phyloP scores from a whole-genome alignment of 2,888 invertebrate species.

The Acanthopleura granulata region DNA sequence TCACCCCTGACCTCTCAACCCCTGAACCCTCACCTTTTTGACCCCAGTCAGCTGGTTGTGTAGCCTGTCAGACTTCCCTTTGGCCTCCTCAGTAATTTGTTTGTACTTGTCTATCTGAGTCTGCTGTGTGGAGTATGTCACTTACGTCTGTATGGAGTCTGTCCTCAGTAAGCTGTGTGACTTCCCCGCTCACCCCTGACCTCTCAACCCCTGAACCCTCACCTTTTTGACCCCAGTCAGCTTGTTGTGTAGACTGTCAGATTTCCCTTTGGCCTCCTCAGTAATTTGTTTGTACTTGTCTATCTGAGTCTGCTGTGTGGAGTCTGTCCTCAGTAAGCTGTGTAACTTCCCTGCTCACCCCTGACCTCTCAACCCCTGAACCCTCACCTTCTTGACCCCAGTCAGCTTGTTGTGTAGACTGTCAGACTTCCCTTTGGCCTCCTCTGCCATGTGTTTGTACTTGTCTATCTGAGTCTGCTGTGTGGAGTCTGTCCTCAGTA shows the following conservation, averaged over 20 bases:
- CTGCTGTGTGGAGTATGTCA: conserved; percentile 60
- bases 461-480: conserved; percentile 69
- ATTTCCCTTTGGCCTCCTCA: conserved; percentile 65
- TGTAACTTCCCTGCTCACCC: conserved; percentile 65
- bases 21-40: conserved; percentile 51
- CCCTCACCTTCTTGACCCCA: conserved; percentile 56
- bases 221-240: conserved; percentile 60
- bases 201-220: conserved; percentile 35
- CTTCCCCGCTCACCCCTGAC: conserved; percentile 66
- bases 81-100: conserved; percentile 66
- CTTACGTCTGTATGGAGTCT: too few relatives aligned
- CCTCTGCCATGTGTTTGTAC: conserved; percentile 66
- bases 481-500: conserved; percentile 59
- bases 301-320: conserved; percentile 65
- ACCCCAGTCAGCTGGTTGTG: conserved; percentile 59
- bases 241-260: conserved; percentile 63
- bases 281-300: conserved; percentile 69
- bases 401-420: conserved; percentile 62
- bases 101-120: conserved; percentile 69
- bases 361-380: conserved; percentile 38
- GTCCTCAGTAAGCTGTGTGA: conserved; percentile 63
- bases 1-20: conserved; percentile 28
- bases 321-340: conserved; percentile 60
- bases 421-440: conserved; percentile 63
- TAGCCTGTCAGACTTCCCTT: conserved; percentile 61